Evolutionary conservation across 2,888 invertebrate species (phyloP), one percentile per base, ranked within the genome.

Genomic region (Prosapia bicincta): DNA sequence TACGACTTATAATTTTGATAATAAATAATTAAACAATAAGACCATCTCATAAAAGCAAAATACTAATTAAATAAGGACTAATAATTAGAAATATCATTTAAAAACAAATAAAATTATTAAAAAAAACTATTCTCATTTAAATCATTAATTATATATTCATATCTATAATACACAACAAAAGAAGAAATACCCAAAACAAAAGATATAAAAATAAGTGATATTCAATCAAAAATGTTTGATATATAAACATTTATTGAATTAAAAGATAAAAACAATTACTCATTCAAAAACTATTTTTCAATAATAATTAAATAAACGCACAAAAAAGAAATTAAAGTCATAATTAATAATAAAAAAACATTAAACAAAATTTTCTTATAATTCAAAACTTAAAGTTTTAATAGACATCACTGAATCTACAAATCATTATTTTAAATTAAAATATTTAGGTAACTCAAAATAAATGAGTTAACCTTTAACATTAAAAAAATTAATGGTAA

Each of bases 21-120:
- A n/a, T n/a, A n/a, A n/a, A n/a, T n/a, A n/a, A n/a, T n/a, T n/a
- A 85, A 89, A 87, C 89, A 89, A 88, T 91, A 93, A 93, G 87
- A 0, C 92, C 92, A 89, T 92, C 92, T 79, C 92, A 92, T 0
- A 91, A 91, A 83, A 92, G 86, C 84, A 92, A 87, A 88, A 92
- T 89, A 84, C 89, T 89, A 86, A 91, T 86, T 85, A 92, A 86
- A 88, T 90, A 91, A 78, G 90, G 90, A 0, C 89, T 89, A 86
- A 90, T 86, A 89, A 91, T 90, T 85, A 92, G 86, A 83, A 90
- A 85, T 82, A 90, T 86, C 86, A 92, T n/a, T n/a, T n/a, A n/a
- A n/a, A n/a, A n/a, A n/a, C n/a, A n/a, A n/a, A n/a, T n/a, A n/a
- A n/a, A n/a, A n/a, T n/a, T n/a, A n/a, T n/a, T n/a, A n/a, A n/a